Conservation (phyloP, 2,797 vertebrate genomes). For the Aeoliscus strigatus region DNA sequence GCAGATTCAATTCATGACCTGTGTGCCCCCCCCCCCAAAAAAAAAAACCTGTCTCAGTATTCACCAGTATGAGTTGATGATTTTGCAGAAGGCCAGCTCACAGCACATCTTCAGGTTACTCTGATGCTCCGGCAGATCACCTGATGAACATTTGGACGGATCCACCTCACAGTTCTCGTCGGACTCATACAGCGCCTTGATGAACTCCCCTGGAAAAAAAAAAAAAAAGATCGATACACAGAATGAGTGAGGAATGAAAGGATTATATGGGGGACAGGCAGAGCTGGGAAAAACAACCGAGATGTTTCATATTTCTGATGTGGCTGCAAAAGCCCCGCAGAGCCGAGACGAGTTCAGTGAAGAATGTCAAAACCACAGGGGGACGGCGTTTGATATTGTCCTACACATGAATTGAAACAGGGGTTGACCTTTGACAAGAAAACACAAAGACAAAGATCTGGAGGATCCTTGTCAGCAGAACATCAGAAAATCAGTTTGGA, state of each 20-base stretch:
- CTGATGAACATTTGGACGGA: slow-evolving; percentile 87
- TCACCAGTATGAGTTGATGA: slow-evolving; percentile 88
- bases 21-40: too few relatives aligned
- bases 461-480: neutral
- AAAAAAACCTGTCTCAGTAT: neutral
- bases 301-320: neutral
- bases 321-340: neutral
- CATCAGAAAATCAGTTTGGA: neutral
- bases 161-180: slow-evolving; percentile 99
- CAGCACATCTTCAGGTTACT: slow-evolving; percentile 99
- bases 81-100: slow-evolving; percentile 98
- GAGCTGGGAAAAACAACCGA: neutral
- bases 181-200: slow-evolving; percentile 96
- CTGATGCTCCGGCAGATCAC: slow-evolving; percentile 91
- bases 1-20: too few relatives aligned
- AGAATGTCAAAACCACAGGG: neutral
- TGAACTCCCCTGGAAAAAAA: slow-evolving; percentile 86
- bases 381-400: neutral
- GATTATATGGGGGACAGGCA: neutral
- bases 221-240: neutral
- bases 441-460: neutral
- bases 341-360: too few relatives aligned
- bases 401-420: neutral
- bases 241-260: too few relatives aligned
- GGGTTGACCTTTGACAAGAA: slow-evolving; percentile 9